Base-by-base conservation (phyloP, 2,888 invertebrate genomes). In the Branchipolynoe longqiensis region DNA sequence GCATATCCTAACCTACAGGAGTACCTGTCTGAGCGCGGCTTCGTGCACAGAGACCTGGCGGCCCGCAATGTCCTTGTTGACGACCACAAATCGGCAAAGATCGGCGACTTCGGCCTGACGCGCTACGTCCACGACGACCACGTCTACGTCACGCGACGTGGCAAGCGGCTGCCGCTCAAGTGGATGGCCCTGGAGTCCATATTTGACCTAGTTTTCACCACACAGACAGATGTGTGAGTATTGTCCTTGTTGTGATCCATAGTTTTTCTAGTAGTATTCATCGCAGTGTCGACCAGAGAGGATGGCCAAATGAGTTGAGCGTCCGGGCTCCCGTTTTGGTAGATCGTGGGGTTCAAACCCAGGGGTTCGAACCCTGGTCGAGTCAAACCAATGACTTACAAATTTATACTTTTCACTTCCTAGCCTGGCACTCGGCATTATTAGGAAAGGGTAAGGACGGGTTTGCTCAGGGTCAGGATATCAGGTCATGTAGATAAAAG, bases 131-230 rank as follows among this genome's bases (percentile, higher is more conserved):
- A 92, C 86, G 88, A 91, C 84, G 91, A 92, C 86, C 90, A 90
- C 41, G 88, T 92, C 4, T 93, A 93, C 85, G 90, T 93, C 59
- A 92, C 91, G 85, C 86, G 90, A 54, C 90, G 89, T 69, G 92
- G 92, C 3, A 92, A 92, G 0, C 91, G 90, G 83, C 90, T 93
- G 33, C 93, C 93, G 0, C 87, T 93, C 31, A 92, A 93, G 85
- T 93, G 93, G 93, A 92, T 93, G 92, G 91, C 93, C 48, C 89
- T 92, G 25, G 93, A 93, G 82, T 90, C 93, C 85, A 92, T 93
- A 82, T 91, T 91, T 88, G 91, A 92, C 78, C 87, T 91, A 86
- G 90, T 90, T n/a, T 93, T 93, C 86, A 92, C 92, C 4, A 89
- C 92, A 4, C 90, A 91, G 31, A 93, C 92, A 88, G 93, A 93